Base-by-base conservation (phyloP, 2,888 invertebrate species). In the Miltochrista miniata region DNA sequence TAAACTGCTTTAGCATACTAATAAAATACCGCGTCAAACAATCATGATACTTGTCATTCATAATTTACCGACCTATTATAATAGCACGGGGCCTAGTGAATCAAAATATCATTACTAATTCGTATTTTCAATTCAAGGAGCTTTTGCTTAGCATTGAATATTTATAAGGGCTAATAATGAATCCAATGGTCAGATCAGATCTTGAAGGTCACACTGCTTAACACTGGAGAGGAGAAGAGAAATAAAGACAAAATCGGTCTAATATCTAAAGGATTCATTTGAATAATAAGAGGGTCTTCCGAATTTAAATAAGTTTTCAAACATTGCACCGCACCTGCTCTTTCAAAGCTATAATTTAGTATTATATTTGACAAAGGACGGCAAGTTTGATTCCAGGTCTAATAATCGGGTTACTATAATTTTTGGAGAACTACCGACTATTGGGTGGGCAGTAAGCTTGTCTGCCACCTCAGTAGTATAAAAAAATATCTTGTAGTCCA, bases 181-280 rank as follows among this genome's bases (percentile, higher is more conserved):
- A 64, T 53, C 59, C 62, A 53, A 64, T 72, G 80, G 76, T 76
- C 79, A 76, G 71, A 70, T 4, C 3, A 24, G 64, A 52, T 56
- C 62, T 61, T 59, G 64, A 60, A 65, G 73, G 65, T 73, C 70
- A 61, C 67, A 69, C 70, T 69, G 64, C 61, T 69, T 71, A 73
- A 74, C 76, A 77, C 74, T 68, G 18, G 5, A 5, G 5, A 24
- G 18, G 18, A 24, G 18, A 24, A 24, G 18, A 24, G 18, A 2
- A 24, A 24, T 24, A 5, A 24, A 24, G 18, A 24, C 18, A 63
- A 57, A 51, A 56, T 59, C 36, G 54, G 67, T 61, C 51, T 61
- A 61, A 61, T 54, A 66, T 76, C 74, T 69, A 73, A 70, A 70
- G 74, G 80, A 79, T 79, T 81, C 76, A 75, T 75, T 76, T 65